A percentile compares a stretch with the other conserved stretches of the same genome.
phyloP scores from a whole-genome alignment of 2,888 invertebrate genomes.

The Hydraecia micacea region DNA sequence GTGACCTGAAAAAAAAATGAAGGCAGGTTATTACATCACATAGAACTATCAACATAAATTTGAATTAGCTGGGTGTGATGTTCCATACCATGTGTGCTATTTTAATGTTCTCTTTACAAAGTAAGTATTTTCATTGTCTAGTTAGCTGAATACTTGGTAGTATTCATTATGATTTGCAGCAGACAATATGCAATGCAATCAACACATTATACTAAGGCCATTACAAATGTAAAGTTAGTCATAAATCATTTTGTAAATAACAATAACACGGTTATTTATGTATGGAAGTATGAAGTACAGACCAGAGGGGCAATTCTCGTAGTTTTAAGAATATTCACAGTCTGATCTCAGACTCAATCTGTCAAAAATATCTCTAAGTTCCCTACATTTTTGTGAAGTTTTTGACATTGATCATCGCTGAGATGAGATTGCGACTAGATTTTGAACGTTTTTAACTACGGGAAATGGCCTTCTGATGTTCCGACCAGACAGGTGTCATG shows the following conservation, averaged over 20 bases:
- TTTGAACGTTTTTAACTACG: no score
- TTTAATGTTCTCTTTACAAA: not conserved
- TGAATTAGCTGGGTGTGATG: not conserved
- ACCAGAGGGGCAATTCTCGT: no score
- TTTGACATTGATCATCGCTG: no score
- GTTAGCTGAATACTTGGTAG: not conserved
- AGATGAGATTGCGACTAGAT: no score
- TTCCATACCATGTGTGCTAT: not conserved
- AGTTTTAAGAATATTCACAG: no score
- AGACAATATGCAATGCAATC: not conserved
- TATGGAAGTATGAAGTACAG: not conserved
- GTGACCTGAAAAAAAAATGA: slow-evolving; percentile 79
- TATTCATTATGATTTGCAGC: not conserved
- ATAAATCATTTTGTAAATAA: not conserved
- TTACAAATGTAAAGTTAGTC: not conserved
- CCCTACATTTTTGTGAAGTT: no score
- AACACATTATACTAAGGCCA: not conserved
- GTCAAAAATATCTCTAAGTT: no score
- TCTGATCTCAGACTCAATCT: no score
- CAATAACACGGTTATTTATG: not conserved
- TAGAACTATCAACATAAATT: not conserved
- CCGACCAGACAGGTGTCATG: no score
- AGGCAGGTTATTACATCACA: not conserved
- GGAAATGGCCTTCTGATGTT: no score
- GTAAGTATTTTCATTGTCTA: not conserved